phyloP scores from a whole-genome alignment of 1,140 invertebrate genomes.

The Trachymyrmex cornetzi region DNA sequence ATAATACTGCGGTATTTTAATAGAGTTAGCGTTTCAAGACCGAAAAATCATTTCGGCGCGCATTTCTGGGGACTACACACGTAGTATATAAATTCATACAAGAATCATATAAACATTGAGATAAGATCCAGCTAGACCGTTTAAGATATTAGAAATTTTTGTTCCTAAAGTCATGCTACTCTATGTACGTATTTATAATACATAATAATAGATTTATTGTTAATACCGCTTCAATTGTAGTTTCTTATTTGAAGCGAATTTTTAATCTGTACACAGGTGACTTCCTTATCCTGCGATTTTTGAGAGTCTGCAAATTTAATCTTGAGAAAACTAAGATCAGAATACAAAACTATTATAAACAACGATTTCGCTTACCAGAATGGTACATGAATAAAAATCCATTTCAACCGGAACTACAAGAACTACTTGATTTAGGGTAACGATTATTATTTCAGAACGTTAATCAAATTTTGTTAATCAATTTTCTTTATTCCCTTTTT shows the following conservation, averaged over 20 bases:
- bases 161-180: neutral
- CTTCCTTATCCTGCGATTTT: constrained; percentile 88
- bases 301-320: constrained; percentile 89
- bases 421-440: constrained; percentile 88
- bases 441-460: too few species aligned
- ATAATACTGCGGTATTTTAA: too few species aligned
- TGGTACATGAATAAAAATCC: constrained; percentile 90
- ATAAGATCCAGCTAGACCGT: too few species aligned
- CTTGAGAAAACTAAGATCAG: constrained; percentile 88
- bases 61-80: too few species aligned
- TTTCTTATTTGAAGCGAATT: neutral
- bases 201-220: neutral
- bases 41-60: too few species aligned
- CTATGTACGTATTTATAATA: neutral
- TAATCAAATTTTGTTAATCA: neutral
- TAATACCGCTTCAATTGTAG: neutral
- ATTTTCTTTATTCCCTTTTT: neutral
- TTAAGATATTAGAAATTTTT: too few species aligned
- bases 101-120: too few species aligned
- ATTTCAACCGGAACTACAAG: constrained; percentile 86
- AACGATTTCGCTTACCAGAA: constrained; percentile 86
- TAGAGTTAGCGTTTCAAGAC: too few species aligned
- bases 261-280: constrained; percentile 83
- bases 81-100: too few species aligned
- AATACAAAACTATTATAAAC: constrained; percentile 88